A percentile compares a stretch with the other conserved stretches of the same genome.
phyloP scores from a whole-genome alignment of 1,140 invertebrate genomes.

The Asbolus verrucosus region DNA sequence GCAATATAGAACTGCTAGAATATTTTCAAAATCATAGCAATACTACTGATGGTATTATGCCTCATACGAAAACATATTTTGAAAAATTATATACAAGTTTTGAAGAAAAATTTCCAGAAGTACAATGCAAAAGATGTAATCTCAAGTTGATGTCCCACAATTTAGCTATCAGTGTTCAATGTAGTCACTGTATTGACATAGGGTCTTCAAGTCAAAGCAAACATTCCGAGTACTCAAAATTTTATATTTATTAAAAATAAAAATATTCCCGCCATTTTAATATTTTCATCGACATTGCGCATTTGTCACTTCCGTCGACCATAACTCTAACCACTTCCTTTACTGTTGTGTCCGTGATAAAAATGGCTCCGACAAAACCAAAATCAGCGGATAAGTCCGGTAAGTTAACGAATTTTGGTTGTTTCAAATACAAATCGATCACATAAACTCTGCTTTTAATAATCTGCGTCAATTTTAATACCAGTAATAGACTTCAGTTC shows the following conservation, averaged over 20 bases:
- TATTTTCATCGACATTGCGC: too few species aligned
- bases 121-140: slow-evolving; percentile 11
- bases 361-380: slow-evolving; percentile 75
- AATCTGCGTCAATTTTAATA: too few species aligned
- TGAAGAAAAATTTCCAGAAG: slow-evolving; percentile 10
- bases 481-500: too few species aligned
- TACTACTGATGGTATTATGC: too few species aligned
- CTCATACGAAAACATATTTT: too few species aligned
- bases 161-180: slow-evolving; percentile 11
- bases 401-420: slow-evolving; percentile 63
- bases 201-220: not conserved
- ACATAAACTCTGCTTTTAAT: too few species aligned
- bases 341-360: slow-evolving; percentile 67
- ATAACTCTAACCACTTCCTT: slow-evolving; percentile 51
- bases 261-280: too few species aligned
- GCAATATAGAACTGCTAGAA: too few species aligned
- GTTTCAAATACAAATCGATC: too few species aligned
- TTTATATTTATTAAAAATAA: slow-evolving; percentile 11
- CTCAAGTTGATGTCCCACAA: not conserved
- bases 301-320: slow-evolving; percentile 9
- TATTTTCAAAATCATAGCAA: too few species aligned
- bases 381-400: slow-evolving; percentile 74
- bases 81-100: not conserved
- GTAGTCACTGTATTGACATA: slow-evolving; percentile 11
- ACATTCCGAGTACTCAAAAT: not conserved